These are phyloP conservation scores for Ichneumon xanthorius DNA, from an alignment of 2,888 invertebrate genomes.

Conservation along the genomic window DNA sequence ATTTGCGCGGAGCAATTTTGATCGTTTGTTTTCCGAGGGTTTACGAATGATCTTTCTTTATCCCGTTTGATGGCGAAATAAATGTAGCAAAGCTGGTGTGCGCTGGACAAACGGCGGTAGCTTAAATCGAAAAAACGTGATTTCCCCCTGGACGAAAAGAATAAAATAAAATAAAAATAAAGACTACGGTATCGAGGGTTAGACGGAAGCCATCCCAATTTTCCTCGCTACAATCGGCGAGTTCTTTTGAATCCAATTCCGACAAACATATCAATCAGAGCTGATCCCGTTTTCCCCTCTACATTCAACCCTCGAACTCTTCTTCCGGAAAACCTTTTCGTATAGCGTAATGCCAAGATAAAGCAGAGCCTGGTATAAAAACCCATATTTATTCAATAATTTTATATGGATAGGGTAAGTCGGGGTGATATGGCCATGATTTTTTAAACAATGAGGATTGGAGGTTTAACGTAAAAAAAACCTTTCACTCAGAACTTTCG, in stretches of 20 bases:
- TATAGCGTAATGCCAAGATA: not conserved
- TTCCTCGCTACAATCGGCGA: constrained; percentile 46
- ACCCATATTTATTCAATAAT: not conserved
- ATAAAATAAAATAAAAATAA: not conserved
- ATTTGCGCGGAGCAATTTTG: not conserved
- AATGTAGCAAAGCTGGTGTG: constrained; percentile 7
- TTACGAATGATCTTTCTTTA: constrained; percentile 9
- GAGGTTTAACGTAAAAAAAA: too few species aligned
- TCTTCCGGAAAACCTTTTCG: not conserved
- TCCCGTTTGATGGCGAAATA: not conserved
- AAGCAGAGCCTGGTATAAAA: not conserved
- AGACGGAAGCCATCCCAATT: constrained; percentile 41
- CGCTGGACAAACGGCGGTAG: constrained; percentile 33
- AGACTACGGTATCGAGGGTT: constrained; percentile 17
- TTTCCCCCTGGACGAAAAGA: constrained; percentile 27
- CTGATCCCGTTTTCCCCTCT: constrained; percentile 40
- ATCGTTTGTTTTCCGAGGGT: not conserved
- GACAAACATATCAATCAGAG: constrained; percentile 57
- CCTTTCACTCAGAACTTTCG: too few species aligned
- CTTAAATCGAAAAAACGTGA: constrained; percentile 24
- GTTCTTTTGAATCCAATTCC: constrained; percentile 45
- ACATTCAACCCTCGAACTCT: constrained; percentile 4
- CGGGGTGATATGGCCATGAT: too few species aligned
- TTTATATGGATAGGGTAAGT: not conserved
- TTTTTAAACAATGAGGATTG: too few species aligned